A percentile compares a stretch with the other conserved stretches of the same genome.
phyloP scores from a whole-genome alignment of 2,888 invertebrate species.

The Brachyptera putata region DNA sequence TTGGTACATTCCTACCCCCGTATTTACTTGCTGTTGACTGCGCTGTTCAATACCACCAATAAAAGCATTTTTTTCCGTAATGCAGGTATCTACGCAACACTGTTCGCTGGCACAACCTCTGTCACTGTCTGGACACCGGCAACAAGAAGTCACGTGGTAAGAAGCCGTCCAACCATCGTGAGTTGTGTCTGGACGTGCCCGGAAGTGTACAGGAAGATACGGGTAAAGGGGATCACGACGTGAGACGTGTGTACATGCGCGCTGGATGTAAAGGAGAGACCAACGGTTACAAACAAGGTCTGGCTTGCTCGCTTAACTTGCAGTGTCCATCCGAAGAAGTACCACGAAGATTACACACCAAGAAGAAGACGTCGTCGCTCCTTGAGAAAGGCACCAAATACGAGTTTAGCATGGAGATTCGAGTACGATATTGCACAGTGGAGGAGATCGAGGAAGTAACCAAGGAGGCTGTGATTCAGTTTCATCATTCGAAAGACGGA shows the following conservation, averaged over 20 bases:
- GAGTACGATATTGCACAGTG: neutral
- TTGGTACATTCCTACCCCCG: too few species aligned
- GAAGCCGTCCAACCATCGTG: neutral
- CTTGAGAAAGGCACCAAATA: neutral
- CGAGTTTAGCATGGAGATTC: slow-evolving; percentile 2
- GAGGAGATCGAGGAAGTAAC: neutral
- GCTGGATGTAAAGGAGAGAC: neutral
- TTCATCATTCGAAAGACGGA: neutral
- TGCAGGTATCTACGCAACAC: slow-evolving; percentile 8
- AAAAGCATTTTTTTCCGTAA: too few species aligned
- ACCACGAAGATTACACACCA: neutral
- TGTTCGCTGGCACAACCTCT: slow-evolving; percentile 10
- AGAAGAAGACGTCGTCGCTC: neutral
- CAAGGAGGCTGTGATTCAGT: slow-evolving; percentile 1
- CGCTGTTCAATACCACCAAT: too few species aligned
- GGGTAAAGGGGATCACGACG: neutral
- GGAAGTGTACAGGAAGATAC: neutral
- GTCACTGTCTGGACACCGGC: slow-evolving; percentile 6
- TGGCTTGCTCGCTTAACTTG: slow-evolving; percentile 2
- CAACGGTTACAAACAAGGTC: neutral
- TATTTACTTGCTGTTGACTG: too few species aligned
- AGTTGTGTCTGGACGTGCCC: slow-evolving; percentile 4
- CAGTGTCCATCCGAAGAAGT: neutral
- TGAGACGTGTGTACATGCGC: slow-evolving; percentile 1
- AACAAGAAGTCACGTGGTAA: neutral